Percentiles rank a stretch among this genome's conserved stretches.
These are phyloP conservation scores for Stegodyphus dumicola DNA, from an alignment of 1,140 invertebrate species.

Conservation along the genomic window DNA sequence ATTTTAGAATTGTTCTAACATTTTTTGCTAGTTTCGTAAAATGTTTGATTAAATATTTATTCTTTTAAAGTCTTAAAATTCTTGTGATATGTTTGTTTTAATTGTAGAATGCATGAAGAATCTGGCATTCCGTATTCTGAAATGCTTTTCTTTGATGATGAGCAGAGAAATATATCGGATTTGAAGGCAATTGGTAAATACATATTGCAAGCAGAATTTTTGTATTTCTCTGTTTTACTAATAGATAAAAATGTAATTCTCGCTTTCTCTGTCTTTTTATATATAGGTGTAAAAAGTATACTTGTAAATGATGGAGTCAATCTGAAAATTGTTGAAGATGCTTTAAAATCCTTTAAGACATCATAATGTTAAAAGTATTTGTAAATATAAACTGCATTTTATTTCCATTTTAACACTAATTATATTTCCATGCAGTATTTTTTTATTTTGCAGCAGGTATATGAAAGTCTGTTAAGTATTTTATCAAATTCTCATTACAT, in stretches of 20 bases:
- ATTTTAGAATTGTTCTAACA: too few species aligned
- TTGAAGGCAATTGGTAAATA: constrained; percentile 70
- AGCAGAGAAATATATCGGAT: constrained; percentile 75
- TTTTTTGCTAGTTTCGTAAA: too few species aligned
- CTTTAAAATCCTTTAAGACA: constrained; percentile 17
- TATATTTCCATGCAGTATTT: too few species aligned
- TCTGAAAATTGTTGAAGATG: constrained; percentile 26
- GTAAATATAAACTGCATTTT: too few species aligned
- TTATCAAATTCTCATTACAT: too few species aligned
- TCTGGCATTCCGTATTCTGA: constrained; percentile 74
- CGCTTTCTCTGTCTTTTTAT: background rate
- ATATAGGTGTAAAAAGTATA: constrained; percentile 49
- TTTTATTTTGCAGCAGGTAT: too few species aligned
- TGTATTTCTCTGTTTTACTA: background rate
- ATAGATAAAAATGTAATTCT: background rate
- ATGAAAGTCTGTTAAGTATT: too few species aligned
- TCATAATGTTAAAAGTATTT: too few species aligned
- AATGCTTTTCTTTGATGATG: constrained; percentile 81
- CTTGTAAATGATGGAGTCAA: constrained; percentile 45
- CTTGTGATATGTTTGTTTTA: constrained; percentile 19
- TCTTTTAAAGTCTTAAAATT: background rate
- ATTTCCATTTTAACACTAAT: too few species aligned
- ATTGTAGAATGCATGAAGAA: constrained; percentile 72
- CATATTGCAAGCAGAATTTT: background rate
- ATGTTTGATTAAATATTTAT: background rate